Evolutionary conservation across 2,888 invertebrate species (phyloP), one percentile per base, ranked within the genome.

Genomic region (Hydrotaea cyrtoneurina): DNA sequence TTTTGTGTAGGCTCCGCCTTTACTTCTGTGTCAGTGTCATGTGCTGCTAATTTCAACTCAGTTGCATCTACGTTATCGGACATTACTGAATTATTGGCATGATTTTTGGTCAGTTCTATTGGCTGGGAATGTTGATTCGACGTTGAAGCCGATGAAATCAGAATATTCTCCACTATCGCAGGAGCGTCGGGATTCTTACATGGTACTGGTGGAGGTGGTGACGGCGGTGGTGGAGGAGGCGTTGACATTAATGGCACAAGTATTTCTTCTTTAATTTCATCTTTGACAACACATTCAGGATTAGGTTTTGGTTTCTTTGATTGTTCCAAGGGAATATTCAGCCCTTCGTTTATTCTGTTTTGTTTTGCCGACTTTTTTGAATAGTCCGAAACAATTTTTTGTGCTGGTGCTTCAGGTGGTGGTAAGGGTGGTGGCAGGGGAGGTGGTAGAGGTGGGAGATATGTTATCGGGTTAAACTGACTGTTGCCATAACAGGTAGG

Each of bases 401-500:
- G 15, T 19, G 43, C 0, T 83, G 89, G 86, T 73, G 71, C 46
- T 2, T 87, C 81, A 4, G 89, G 74, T 5, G 89, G 88, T 26
- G 85, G 79, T 1, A 89, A 88, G 3, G 90, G 89, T 0, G 90
- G 89, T 15, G 90, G 89, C 46, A 87, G 85, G 0, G 86, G 87
- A 8, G 87, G 87, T 17, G 86, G 74, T 78, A 36, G 43, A 36
- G 80, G 78, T 1, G 82, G 26, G 0, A 50, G 50, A 71, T 64
- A 75, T 17, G 66, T 17, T 23, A 57, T 59, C 50, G 55, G 31
- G 71, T 71, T 79, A 21, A 66, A 21, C 31, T 57, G 74, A 39
- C 80, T 76, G 62, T 83, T 76, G 36, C 82, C 86, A 55, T 74
- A 76, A 10, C 64, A 55, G 36, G 11, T 17, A 13, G 43, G 36